Conservation (phyloP, 92 coral and sea anemone species). For the Montipora capitata region DNA sequence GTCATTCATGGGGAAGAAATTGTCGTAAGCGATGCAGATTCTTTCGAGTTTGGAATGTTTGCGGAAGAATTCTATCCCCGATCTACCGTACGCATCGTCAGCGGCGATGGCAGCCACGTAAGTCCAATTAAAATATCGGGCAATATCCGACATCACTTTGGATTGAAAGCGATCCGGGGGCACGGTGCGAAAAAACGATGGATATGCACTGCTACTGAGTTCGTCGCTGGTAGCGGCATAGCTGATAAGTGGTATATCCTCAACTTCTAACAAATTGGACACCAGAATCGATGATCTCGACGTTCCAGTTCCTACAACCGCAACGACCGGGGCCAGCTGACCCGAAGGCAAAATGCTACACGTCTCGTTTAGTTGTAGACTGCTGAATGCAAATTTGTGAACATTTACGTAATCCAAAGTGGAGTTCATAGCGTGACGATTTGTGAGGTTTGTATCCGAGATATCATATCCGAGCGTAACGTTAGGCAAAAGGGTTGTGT, state of each 20-base stretch:
- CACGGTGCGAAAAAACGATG: no score
- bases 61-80: constrained; percentile 81
- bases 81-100: constrained; percentile 88
- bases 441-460: constrained; percentile 77
- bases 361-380: constrained; percentile 32
- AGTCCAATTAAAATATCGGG: no score
- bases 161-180: no score
- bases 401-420: constrained; percentile 81
- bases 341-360: constrained; percentile 48
- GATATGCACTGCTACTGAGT: no score
- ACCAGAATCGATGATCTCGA: no score
- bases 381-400: constrained; percentile 66
- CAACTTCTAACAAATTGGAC: no score
- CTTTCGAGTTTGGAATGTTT: constrained; percentile 72
- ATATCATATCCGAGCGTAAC: constrained; percentile 87
- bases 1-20: no score
- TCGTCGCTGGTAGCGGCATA: no score
- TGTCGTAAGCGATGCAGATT: constrained; percentile 81
- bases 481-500: constrained; percentile 74
- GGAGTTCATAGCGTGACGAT: constrained; percentile 79
- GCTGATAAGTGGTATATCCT: no score
- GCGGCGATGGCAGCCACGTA: constrained; percentile 84
- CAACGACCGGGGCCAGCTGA: no score
- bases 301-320: no score
- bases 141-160: no score